Evolutionary conservation across 2,797 vertebrate species (phyloP), one percentile per base, ranked within the genome.

Genomic region (Microctenopoma lineatum): DNA sequence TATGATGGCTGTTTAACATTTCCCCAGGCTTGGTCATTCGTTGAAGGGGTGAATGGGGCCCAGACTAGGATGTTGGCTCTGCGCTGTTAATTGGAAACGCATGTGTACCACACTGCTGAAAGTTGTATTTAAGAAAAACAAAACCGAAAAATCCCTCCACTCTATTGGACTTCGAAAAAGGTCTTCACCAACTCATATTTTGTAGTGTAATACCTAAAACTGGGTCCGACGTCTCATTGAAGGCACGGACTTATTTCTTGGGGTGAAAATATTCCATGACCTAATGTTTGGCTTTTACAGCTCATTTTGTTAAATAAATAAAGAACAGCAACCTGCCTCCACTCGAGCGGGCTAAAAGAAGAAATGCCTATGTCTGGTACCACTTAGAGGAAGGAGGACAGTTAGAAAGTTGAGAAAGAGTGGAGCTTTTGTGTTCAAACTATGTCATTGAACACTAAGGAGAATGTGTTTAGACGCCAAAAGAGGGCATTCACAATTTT

Each of bases 291-390:
- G 91, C 92, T 92, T 92, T 88, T 89, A 84, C 84, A 84, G 89
- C 90, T 89, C 87, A 70, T 91, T 93, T 90, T 91, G 90, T 93
- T 92, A 91, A 91, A 92, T 91, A 93, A 93, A 94, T 92, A 92
- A 92, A 89, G 83, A 89, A 76, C 79, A 81, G 87, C 81, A 84
- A 78, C 81, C 85, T 66, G 85, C 76, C 87, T 86, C 77, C 63
- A 79, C 86, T 82, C 70, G 67, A 90, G 89, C 54, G 84, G 87
- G 64, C 88, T 83, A 82, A 85, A 91, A 88, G 87, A 87, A 92
- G 90, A 89, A 90, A 90, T 88, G 80, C 84, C 84, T 84, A 78
- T 64, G 90, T 89, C 92, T 93, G 91, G 90, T 93, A 91, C 91
- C 90, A 92, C 92, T 92, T 93, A 93, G 70, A 53, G 81, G 52